Percentiles rank a stretch among this genome's conserved stretches.
These are phyloP conservation scores for Platynereis dumerilii DNA, from an alignment of 2,888 invertebrate genomes.

Conservation along the genomic window DNA sequence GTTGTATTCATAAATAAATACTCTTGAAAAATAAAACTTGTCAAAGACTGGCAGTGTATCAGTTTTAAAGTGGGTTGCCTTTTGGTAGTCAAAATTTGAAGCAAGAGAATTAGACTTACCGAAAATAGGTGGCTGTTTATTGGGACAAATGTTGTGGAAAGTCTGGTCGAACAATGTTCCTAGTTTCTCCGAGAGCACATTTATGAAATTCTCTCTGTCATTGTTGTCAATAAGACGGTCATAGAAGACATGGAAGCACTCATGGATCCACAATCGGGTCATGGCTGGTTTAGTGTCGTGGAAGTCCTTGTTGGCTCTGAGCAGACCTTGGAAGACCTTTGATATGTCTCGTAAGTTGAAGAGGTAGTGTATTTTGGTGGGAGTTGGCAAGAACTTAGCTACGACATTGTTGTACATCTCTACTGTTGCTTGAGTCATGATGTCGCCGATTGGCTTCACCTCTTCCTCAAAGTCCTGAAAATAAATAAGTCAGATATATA, in stretches of 20 bases:
- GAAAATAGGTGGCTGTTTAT: constrained; percentile 72
- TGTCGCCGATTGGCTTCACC: constrained; percentile 69
- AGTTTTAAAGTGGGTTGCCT: too few relatives aligned
- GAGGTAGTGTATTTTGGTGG: constrained; percentile 64
- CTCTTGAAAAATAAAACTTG: too few relatives aligned
- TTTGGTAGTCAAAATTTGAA: too few relatives aligned
- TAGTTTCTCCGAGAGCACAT: constrained; percentile 75
- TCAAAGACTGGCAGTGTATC: too few relatives aligned
- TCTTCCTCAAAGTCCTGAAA: constrained; percentile 75
- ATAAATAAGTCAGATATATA: too few relatives aligned
- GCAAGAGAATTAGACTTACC: constrained; percentile 45
- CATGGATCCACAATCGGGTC: constrained; percentile 85
- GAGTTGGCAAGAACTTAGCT: constrained; percentile 62
- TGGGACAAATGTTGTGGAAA: constrained; percentile 78
- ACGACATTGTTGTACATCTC: constrained; percentile 62
- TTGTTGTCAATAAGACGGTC: constrained; percentile 82
- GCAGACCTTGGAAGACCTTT: constrained; percentile 77
- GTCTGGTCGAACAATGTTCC: constrained; percentile 83
- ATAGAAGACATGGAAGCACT: constrained; percentile 81
- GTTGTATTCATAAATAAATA: too few relatives aligned
- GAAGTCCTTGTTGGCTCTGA: constrained; percentile 78
- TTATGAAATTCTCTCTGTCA: constrained; percentile 80
- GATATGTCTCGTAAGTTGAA: constrained; percentile 75
- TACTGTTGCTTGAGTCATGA: constrained; percentile 65
- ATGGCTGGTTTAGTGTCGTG: constrained; percentile 76